These are phyloP conservation scores for Hydrolagus colliei DNA, from an alignment of 2,797 vertebrate species.

Conservation along the genomic window DNA sequence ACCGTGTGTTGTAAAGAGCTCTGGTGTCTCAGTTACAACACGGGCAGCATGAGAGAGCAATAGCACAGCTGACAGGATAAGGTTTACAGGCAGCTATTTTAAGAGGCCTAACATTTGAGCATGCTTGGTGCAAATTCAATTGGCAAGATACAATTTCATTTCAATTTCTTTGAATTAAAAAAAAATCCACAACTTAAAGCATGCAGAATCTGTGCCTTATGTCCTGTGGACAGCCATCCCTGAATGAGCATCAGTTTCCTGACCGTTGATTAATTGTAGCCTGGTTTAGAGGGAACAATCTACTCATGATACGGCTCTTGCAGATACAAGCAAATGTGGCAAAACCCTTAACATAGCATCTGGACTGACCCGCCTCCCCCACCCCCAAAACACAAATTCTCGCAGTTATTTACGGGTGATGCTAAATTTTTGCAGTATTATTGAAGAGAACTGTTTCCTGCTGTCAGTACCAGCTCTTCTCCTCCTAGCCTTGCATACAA, in stretches of 20 bases:
- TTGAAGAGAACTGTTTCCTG: neutral
- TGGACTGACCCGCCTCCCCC: neutral
- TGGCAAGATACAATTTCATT: too few species aligned
- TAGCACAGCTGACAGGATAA: neutral
- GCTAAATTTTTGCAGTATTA: neutral
- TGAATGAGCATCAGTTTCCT: neutral
- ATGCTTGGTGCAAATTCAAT: neutral
- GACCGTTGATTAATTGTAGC: neutral
- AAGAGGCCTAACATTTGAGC: neutral
- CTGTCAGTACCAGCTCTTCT: constrained; percentile 32
- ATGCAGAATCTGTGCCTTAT: neutral
- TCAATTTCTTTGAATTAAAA: neutral
- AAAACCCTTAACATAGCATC: neutral
- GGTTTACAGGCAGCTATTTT: neutral
- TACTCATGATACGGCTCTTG: too few species aligned
- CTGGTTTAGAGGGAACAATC: neutral
- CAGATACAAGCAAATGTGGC: neutral
- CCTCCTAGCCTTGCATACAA: constrained; percentile 69
- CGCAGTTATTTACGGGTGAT: neutral
- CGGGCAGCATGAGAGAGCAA: neutral
- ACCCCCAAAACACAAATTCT: too few species aligned
- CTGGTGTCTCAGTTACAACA: neutral
- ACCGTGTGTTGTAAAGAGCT: constrained; percentile 51
- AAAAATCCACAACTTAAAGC: neutral
- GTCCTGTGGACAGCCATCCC: neutral